These are phyloP conservation scores for Ridgeia piscesae DNA, from an alignment of 1,140 invertebrate species.

Conservation along the genomic window DNA sequence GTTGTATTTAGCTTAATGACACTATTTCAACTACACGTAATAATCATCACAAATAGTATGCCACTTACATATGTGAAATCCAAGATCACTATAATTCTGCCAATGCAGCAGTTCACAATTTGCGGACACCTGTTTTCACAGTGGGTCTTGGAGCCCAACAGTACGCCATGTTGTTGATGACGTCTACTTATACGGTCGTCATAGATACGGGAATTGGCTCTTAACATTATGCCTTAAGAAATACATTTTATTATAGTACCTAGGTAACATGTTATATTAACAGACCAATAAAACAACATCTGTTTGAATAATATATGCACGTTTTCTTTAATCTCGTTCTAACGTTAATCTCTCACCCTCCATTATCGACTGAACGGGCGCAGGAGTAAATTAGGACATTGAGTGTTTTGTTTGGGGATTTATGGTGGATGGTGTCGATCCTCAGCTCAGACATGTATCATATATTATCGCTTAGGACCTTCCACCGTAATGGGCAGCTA, in stretches of 20 bases:
- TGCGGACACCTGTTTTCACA: neutral
- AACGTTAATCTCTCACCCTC: neutral
- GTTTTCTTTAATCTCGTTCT: neutral
- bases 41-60: neutral
- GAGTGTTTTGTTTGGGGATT: neutral
- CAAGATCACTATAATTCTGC: neutral
- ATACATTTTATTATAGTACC: neutral
- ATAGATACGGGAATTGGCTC: neutral
- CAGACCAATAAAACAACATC: neutral
- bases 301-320: neutral
- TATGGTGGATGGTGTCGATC: neutral
- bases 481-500: neutral
- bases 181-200: neutral
- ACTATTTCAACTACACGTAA: neutral
- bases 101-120: neutral
- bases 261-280: neutral
- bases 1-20: neutral
- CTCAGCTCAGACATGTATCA: neutral
- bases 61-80: neutral
- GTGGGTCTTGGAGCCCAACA: neutral
- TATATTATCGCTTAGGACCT: neutral
- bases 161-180: neutral
- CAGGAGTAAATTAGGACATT: neutral
- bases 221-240: neutral
- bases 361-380: neutral